A percentile compares a stretch with the other conserved stretches of the same genome.
These are phyloP conservation scores for Xestia xanthographa DNA, from an alignment of 2,888 invertebrate genomes.

Conservation along the genomic window DNA sequence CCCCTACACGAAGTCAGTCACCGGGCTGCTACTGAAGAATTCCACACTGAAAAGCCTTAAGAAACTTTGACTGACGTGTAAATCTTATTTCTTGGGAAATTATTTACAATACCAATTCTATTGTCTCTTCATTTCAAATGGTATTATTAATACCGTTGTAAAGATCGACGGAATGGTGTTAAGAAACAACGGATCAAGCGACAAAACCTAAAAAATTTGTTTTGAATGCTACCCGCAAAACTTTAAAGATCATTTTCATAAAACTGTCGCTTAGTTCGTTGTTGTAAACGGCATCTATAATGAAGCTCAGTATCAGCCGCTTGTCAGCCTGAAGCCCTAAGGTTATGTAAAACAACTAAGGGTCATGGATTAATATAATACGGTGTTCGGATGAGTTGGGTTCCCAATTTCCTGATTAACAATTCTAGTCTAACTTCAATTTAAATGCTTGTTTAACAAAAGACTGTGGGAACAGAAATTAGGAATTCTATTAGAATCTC, in stretches of 20 bases:
- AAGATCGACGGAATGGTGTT: background rate
- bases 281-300: background rate
- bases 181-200: background rate
- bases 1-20: no score
- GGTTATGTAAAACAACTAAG: conserved; percentile 17
- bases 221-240: background rate
- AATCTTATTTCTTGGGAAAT: background rate
- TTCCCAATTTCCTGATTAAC: conserved; percentile 31
- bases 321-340: conserved; percentile 15
- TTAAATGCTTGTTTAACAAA: background rate
- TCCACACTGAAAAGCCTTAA: background rate
- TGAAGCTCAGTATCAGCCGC: conserved; percentile 11
- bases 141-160: conserved; percentile 17
- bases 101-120: background rate
- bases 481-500: background rate
- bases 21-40: no score
- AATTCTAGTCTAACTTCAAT: conserved; percentile 23
- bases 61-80: background rate
- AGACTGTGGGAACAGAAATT: background rate
- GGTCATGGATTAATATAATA: conserved; percentile 39
- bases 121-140: conserved; percentile 1
- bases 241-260: background rate
- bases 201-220: background rate
- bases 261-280: background rate
- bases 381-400: conserved; percentile 23